phyloP scores from a whole-genome alignment of 2,797 vertebrate species.

The Protosalanx chinensis region DNA sequence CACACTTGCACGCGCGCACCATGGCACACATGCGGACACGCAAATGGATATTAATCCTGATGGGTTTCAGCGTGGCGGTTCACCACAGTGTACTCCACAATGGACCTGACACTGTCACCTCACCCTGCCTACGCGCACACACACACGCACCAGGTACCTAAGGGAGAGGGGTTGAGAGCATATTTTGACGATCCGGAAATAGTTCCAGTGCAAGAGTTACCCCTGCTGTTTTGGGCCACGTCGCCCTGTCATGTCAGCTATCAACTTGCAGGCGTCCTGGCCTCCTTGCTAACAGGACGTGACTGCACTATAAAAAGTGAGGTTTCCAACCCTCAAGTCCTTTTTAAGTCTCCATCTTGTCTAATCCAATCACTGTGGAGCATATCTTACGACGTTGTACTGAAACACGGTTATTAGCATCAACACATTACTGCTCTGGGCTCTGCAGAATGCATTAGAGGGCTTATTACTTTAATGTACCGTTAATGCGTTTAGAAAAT shows the following conservation, averaged over 20 bases:
- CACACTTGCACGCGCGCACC: not conserved
- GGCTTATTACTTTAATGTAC: not conserved
- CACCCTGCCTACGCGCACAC: not conserved
- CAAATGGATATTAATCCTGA: not conserved
- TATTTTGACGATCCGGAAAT: not conserved
- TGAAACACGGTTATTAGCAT: conserved; percentile 13
- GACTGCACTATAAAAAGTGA: conserved; percentile 20
- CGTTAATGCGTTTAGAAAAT: not conserved
- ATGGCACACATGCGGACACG: not conserved
- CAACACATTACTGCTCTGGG: not conserved
- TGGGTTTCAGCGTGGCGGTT: not conserved
- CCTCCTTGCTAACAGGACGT: conserved; percentile 4
- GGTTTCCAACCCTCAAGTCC: not conserved
- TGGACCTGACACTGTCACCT: not conserved
- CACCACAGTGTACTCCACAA: not conserved
- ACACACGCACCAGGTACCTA: not conserved
- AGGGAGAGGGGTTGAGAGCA: not conserved
- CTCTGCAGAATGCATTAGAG: too few relatives aligned
- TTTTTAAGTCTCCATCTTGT: not conserved
- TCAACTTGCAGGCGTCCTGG: not conserved
- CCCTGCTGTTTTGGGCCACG: conserved; percentile 15
- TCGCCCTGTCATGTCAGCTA: conserved; percentile 8
- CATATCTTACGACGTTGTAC: not conserved
- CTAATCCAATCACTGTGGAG: conserved; percentile 3
- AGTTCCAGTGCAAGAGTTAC: conserved; percentile 10